Percentiles rank a stretch among this genome's conserved stretches.
Evolutionary conservation across 1,140 invertebrate species (phyloP).

Genomic region (Hyphantria cunea): DNA sequence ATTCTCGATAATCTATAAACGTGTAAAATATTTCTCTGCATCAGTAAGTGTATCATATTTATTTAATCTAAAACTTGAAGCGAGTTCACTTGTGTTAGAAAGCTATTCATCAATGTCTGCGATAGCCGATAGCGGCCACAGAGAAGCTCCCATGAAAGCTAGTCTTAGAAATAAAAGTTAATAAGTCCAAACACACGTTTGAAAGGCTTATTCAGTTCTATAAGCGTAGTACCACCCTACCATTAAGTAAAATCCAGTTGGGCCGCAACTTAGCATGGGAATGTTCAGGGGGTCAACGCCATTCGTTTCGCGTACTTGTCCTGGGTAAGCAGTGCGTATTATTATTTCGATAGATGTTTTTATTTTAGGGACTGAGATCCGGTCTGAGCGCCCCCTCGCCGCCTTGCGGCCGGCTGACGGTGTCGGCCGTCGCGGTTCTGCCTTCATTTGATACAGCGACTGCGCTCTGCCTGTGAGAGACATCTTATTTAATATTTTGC

Average conservation of each 20-base stretch:
- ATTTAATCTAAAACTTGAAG: slow-evolving; percentile 18
- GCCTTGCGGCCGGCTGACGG: slow-evolving; percentile 60
- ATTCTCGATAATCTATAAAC: no score
- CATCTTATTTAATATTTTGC: slow-evolving; percentile 3
- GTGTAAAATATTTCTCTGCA: background rate
- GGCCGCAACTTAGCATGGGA: slow-evolving; percentile 66
- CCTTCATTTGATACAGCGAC: slow-evolving; percentile 26
- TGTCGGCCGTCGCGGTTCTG: slow-evolving; percentile 31
- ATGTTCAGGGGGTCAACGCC: slow-evolving; percentile 77
- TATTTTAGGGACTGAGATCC: slow-evolving; percentile 78
- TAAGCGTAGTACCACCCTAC: slow-evolving; percentile 67
- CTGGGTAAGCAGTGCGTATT: slow-evolving; percentile 72
- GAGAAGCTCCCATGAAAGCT: slow-evolving; percentile 62
- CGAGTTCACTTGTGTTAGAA: slow-evolving; percentile 36
- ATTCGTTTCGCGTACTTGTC: slow-evolving; percentile 75
- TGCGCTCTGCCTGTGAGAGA: slow-evolving; percentile 5
- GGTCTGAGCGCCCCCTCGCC: slow-evolving; percentile 71
- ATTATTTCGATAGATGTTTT: slow-evolving; percentile 80
- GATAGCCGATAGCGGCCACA: slow-evolving; percentile 18
- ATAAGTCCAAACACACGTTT: slow-evolving; percentile 71
- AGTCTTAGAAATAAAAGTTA: slow-evolving; percentile 78
- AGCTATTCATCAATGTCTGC: slow-evolving; percentile 42
- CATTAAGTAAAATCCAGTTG: slow-evolving; percentile 75
- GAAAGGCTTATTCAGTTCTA: slow-evolving; percentile 69
- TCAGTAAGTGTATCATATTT: background rate